A percentile compares a stretch with the other conserved stretches of the same genome.
These are phyloP conservation scores for Aphodius sticticus DNA, from an alignment of 2,888 invertebrate genomes.

Conservation along the genomic window DNA sequence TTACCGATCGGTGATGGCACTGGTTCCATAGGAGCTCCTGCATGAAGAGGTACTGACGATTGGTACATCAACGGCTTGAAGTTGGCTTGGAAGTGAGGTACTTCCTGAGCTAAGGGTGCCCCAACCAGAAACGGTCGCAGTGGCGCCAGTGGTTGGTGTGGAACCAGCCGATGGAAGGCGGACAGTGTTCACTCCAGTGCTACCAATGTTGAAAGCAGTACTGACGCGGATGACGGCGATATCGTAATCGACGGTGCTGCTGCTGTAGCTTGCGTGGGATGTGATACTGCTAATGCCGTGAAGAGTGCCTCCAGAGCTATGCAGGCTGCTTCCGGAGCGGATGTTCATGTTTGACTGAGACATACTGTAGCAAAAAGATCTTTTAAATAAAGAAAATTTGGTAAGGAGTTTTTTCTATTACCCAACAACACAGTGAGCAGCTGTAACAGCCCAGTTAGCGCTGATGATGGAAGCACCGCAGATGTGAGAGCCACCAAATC, in stretches of 20 bases:
- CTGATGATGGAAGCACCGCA: conserved; percentile 46
- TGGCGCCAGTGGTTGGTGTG: not conserved
- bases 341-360: conserved; percentile 35
- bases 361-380: not conserved
- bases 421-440: conserved; percentile 43
- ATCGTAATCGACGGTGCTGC: conserved; percentile 48
- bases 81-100: conserved; percentile 13
- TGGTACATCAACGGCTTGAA: conserved; percentile 40
- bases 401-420: not conserved
- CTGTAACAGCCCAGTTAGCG: conserved; percentile 42
- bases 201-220: not conserved
- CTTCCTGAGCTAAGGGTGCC: conserved; percentile 13
- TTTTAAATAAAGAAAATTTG: not conserved
- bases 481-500: conserved; percentile 38
- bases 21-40: conserved; percentile 10
- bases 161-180: not conserved
- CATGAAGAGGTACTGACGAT: conserved; percentile 28
- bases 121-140: conserved; percentile 12
- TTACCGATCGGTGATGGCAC: conserved; percentile 22
- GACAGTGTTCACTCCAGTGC: not conserved
- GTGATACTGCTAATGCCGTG: conserved; percentile 38
- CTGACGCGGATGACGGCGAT: conserved; percentile 52
- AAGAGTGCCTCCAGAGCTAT: conserved; percentile 42
- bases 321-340: conserved; percentile 46
- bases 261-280: conserved; percentile 48